Percentiles rank a stretch among this genome's conserved stretches.
phyloP scores from a whole-genome alignment of 2,888 invertebrate genomes.

The Tubulanus polymorphus region DNA sequence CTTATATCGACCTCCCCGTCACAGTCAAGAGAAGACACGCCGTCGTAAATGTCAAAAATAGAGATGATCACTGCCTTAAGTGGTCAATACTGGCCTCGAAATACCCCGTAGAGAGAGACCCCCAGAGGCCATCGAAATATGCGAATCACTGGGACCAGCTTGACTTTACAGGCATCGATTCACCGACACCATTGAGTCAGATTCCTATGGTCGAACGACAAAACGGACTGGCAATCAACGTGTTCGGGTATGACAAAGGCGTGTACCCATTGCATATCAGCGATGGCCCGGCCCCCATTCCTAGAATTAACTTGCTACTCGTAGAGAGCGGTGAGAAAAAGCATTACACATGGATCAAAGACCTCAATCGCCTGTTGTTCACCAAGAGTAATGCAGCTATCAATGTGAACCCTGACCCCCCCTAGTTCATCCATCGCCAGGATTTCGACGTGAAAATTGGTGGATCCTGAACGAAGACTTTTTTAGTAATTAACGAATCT shows the following conservation, averaged over 20 bases:
- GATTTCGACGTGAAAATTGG: too few relatives aligned
- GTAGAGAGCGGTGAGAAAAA: conserved; percentile 11
- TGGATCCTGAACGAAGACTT: too few relatives aligned
- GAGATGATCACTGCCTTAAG: conserved; percentile 12
- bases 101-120: not conserved
- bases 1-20: conserved; percentile 13
- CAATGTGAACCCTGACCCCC: too few relatives aligned
- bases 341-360: conserved; percentile 15
- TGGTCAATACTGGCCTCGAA: conserved; percentile 1
- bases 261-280: conserved; percentile 2
- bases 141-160: not conserved
- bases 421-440: too few relatives aligned
- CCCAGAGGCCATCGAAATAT: conserved; percentile 4
- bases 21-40: conserved; percentile 12
- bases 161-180: conserved; percentile 9
- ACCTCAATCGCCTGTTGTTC: conserved; percentile 9
- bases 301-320: conserved; percentile 9
- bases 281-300: not conserved
- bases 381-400: too few relatives aligned
- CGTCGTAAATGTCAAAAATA: conserved; percentile 14
- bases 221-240: conserved; percentile 13
- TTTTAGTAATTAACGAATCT: too few relatives aligned
- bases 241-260: conserved; percentile 13
- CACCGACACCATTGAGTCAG: conserved; percentile 10
- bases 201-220: conserved; percentile 6